Percentiles rank a stretch among this genome's conserved stretches.
Evolutionary conservation across 2,797 vertebrate genomes (phyloP).

Genomic region (Gallinago solitaria): DNA sequence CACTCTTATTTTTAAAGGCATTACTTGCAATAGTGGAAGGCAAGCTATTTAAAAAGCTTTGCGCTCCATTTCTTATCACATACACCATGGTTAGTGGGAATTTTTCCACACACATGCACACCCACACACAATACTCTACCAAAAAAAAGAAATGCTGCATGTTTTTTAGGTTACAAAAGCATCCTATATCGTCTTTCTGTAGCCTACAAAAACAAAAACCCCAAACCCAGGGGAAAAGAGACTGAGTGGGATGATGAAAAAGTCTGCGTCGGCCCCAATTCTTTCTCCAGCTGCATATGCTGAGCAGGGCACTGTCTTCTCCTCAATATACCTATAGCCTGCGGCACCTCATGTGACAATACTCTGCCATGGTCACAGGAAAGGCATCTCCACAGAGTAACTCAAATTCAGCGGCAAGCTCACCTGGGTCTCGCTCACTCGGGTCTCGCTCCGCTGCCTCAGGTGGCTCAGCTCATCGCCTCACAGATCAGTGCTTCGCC

Average conservation of each 20-base stretch:
- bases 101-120: conserved; percentile 7
- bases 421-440: background rate
- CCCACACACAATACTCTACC: background rate
- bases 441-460: background rate
- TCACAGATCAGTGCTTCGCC: background rate
- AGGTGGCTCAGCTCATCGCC: background rate
- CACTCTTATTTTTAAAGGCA: background rate
- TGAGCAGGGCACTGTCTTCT: background rate
- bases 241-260: background rate
- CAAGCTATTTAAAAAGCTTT: conserved; percentile 37
- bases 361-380: background rate
- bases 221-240: background rate
- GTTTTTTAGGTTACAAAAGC: background rate
- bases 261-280: background rate
- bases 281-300: background rate
- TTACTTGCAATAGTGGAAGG: conserved; percentile 3
- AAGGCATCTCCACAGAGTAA: background rate
- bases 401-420: background rate
- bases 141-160: background rate
- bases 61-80: background rate
- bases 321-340: background rate
- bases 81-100: background rate
- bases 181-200: background rate
- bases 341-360: background rate
- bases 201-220: background rate